Conservation (phyloP, 2,888 invertebrate genomes). For the Epsilonema sp. region DNA sequence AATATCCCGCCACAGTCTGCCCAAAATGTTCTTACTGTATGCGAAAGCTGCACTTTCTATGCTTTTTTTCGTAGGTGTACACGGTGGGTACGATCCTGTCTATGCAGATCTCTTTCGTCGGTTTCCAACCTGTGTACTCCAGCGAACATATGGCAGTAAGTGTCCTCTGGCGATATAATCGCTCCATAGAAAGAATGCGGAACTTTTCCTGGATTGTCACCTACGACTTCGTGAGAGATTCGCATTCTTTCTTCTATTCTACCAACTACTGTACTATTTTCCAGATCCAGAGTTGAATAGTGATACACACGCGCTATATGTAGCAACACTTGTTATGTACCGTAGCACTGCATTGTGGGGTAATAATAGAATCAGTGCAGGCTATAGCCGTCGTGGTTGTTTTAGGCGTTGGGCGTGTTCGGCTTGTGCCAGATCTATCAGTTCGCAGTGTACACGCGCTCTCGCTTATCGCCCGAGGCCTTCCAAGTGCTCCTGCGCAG, state of each 20-base stretch:
- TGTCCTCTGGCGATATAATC: conserved; percentile 16
- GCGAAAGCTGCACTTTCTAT: background rate
- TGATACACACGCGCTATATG: no score
- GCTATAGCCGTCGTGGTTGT: no score
- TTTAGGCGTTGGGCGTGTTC: conserved; percentile 80
- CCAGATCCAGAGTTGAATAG: no score
- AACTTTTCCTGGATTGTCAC: no score
- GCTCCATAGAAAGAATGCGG: no score
- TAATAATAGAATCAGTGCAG: no score
- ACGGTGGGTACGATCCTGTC: conserved; percentile 82
- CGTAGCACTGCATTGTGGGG: no score
- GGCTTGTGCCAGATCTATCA: conserved; percentile 85
- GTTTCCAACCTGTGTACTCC: conserved; percentile 62
- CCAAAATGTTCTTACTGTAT: background rate
- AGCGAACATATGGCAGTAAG: conserved; percentile 92
- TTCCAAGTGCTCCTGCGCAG: conserved; percentile 44
- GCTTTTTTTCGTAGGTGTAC: conserved; percentile 41
- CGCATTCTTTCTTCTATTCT: no score
- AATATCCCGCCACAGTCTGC: background rate
- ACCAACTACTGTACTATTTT: no score
- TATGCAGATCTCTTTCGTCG: conserved; percentile 54
- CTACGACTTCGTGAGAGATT: no score
- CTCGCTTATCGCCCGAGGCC: conserved; percentile 57
- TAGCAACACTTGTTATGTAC: no score
- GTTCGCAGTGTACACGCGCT: conserved; percentile 70